Evolutionary conservation across 2,888 invertebrate genomes (phyloP).

Genomic region (Trachelus tabidus): DNA sequence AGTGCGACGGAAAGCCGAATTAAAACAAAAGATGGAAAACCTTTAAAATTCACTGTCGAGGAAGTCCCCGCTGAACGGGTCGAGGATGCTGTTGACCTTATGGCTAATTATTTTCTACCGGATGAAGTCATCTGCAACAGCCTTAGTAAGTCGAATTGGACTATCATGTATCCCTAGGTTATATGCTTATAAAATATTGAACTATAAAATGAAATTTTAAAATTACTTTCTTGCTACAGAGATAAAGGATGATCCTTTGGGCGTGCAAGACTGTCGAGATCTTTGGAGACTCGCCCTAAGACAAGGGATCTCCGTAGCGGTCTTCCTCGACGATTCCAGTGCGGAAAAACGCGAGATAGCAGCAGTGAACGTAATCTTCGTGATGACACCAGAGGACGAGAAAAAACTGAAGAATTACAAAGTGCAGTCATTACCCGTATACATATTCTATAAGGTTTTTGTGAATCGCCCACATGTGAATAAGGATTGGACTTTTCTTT

Average conservation of each 20-base stretch:
- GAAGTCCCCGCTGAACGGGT: slow-evolving; percentile 54
- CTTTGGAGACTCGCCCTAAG: slow-evolving; percentile 50
- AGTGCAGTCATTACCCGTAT: slow-evolving; percentile 26
- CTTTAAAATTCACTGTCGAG: slow-evolving; percentile 49
- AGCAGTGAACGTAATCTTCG: slow-evolving; percentile 54
- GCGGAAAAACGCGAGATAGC: slow-evolving; percentile 56
- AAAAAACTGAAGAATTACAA: slow-evolving; percentile 12
- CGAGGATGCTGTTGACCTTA: slow-evolving; percentile 47
- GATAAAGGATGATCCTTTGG: slow-evolving; percentile 37
- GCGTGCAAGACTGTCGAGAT: slow-evolving; percentile 38
- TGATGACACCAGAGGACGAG: slow-evolving; percentile 29
- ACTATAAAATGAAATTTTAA: background rate
- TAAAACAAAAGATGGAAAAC: slow-evolving; percentile 30
- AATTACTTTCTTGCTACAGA: slow-evolving; percentile 36
- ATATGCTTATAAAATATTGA: background rate
- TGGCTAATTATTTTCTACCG: slow-evolving; percentile 42
- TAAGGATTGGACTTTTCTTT: background rate
- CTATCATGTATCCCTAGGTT: background rate
- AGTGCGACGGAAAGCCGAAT: slow-evolving; percentile 28
- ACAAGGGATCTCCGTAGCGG: slow-evolving; percentile 55
- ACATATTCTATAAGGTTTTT: background rate
- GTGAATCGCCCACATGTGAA: background rate
- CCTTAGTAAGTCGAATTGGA: slow-evolving; percentile 38
- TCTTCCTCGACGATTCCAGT: slow-evolving; percentile 53
- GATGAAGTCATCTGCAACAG: slow-evolving; percentile 45